Base-by-base conservation (phyloP, 2,113 vertebrate species). In the Columba janthina region DNA sequence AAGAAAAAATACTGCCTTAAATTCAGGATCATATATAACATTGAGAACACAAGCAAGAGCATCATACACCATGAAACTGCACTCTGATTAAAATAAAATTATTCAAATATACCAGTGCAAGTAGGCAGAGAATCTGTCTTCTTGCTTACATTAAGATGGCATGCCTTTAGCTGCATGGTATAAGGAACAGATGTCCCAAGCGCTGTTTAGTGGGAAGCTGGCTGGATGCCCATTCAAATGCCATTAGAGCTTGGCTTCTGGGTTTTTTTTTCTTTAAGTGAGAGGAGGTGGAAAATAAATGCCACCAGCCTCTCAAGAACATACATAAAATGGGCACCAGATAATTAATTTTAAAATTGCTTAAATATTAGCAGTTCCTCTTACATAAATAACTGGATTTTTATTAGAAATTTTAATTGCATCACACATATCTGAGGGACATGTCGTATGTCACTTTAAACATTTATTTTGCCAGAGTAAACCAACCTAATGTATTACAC, bases 281-380 rank as follows among this genome's bases (percentile, higher is more conserved):
- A 94, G 65, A 93, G 61, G 42, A 92, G 61, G 72, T 87, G 26
- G 82, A 81, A 92, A 80, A 93, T 51, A 93, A 96, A 91, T 81
- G 65, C 53, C 94, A 83, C 31, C 84, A 93, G 61, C 70, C 57
- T 93, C 62, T 71, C 75, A 65, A 87, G 66, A 97, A 81, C 36
- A 88, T 44, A 88, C 19, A 75, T n/a, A 76, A 92, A 95, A 84
- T 38, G 46, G 48, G 86, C 56, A 89, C 67, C 54, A 79, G 66
- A 74, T 66, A 88, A 95, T 94, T 67, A 86, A 91, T 73, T 85
- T 71, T 2, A 70, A 85, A 95, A 89, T 69, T 76, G 61, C 57
- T 96, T 94, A 93, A 97, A 95, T 94, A 95, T 94, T 96, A 97
- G 93, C 90, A 77, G 64, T 93, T 91, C 85, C 66, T 84, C 85